Evolutionary conservation across 2,797 vertebrate genomes (phyloP).

Genomic region (Urocyon cinereoargenteus): DNA sequence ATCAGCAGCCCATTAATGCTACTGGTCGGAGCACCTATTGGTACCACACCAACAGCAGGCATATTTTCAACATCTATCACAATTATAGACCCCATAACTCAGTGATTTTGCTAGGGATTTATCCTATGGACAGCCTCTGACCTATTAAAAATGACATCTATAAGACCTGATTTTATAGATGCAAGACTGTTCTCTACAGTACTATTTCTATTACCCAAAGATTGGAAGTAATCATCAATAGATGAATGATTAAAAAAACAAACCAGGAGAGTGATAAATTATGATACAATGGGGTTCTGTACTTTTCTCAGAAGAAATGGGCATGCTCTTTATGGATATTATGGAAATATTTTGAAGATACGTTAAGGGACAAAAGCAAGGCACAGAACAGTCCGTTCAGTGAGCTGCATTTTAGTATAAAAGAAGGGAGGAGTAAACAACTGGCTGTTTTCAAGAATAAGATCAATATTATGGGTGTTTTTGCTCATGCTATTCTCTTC

Average conservation of each 20-base stretch:
- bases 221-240: not conserved
- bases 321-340: not conserved
- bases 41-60: not conserved
- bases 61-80: not conserved
- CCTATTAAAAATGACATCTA: not conserved
- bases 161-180: not conserved
- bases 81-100: constrained; percentile 26
- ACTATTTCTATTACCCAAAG: not conserved
- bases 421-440: not conserved
- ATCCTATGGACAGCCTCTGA: not conserved
- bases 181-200: not conserved
- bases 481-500: not conserved
- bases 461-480: not conserved
- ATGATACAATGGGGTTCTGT: not conserved
- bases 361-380: not conserved
- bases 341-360: not conserved
- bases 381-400: not conserved
- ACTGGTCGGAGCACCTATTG: not conserved
- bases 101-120: not conserved
- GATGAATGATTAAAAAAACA: not conserved
- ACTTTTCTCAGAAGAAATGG: not conserved
- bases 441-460: not conserved
- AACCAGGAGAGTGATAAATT: not conserved
- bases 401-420: not conserved
- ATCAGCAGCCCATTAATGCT: not conserved